Evolutionary conservation across 2,797 vertebrate species (phyloP), one percentile per base, ranked within the genome.

Genomic region (Sebastes hopkinsi): DNA sequence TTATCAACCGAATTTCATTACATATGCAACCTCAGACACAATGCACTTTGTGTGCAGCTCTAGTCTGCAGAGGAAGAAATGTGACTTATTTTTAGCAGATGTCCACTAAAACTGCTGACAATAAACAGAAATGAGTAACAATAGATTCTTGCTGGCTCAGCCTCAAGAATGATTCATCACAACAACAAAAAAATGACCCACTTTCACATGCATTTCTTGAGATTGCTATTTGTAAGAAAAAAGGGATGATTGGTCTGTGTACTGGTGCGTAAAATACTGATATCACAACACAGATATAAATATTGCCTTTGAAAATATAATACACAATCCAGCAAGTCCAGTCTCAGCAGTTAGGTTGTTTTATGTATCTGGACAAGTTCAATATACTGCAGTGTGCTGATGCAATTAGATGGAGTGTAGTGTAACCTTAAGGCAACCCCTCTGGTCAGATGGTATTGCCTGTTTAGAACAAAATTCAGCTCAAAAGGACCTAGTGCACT

Each of bases 331-430:
- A 65, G 68, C 23, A 67, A 58, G 76, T 75, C 59, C 67, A 60
- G 56, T 64, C 55, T 77, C 66, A 38, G 81, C 79, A 65, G 46
- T 78, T 76, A 32, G 25, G 61, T 76, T 86, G 67, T 77, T 90
- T 83, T 83, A 87, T 89, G 71, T 82, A 72, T 88, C 67, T 77
- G 68, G 67, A 79, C 74, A 70, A 81, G 65, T 89, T 93, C 56
- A 81, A 86, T 65, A 88, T 80, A 80, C 71, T 80, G 77, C 85
- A 89, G 83, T 81, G 62, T 83, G 84, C 74, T 93, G 91, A 95
- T 91, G 92, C 88, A 95, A 92, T 90, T 86, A 90, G 70, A 77
- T 82, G 71, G 75, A 84, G 86, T 82, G 84, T 13, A 54, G 73
- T 85, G 86, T 88, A 93, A 92, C 80, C 91, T 85, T 72, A 84